Conservation (phyloP, 2,888 invertebrate species). For the Euphydryas editha region DNA sequence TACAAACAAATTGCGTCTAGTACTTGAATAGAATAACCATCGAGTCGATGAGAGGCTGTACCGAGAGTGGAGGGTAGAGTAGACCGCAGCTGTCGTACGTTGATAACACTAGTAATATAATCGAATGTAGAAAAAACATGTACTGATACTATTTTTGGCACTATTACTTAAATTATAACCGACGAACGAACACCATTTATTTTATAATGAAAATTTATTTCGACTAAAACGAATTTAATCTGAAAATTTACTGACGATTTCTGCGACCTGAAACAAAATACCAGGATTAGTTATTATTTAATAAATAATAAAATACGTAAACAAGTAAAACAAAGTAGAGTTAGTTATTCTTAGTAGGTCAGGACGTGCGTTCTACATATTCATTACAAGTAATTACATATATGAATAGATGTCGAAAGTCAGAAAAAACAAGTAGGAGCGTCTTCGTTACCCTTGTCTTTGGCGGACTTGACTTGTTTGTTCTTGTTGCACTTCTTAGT, state of each 20-base stretch:
- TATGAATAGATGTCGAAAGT: too few species aligned
- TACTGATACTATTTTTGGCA: slow-evolving; percentile 69
- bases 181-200: slow-evolving; percentile 59
- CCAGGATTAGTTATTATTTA: background rate
- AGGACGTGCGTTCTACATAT: too few species aligned
- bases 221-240: slow-evolving; percentile 53
- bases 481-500: slow-evolving; percentile 94
- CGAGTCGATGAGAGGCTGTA: background rate
- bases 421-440: background rate
- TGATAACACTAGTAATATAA: slow-evolving; percentile 46
- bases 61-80: background rate
- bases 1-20: slow-evolving; percentile 57
- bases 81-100: slow-evolving; percentile 34
- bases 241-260: slow-evolving; percentile 72
- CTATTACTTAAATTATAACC: slow-evolving; percentile 68
- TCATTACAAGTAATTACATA: too few species aligned
- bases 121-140: slow-evolving; percentile 49
- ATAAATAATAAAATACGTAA: background rate
- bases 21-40: slow-evolving; percentile 44
- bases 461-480: slow-evolving; percentile 85
- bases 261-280: slow-evolving; percentile 70
- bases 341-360: too few species aligned
- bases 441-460: slow-evolving; percentile 80
- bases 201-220: slow-evolving; percentile 55
- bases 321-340: too few species aligned